Base-by-base conservation (phyloP, 2,888 invertebrate species). In the Cryptus viduatorius region DNA sequence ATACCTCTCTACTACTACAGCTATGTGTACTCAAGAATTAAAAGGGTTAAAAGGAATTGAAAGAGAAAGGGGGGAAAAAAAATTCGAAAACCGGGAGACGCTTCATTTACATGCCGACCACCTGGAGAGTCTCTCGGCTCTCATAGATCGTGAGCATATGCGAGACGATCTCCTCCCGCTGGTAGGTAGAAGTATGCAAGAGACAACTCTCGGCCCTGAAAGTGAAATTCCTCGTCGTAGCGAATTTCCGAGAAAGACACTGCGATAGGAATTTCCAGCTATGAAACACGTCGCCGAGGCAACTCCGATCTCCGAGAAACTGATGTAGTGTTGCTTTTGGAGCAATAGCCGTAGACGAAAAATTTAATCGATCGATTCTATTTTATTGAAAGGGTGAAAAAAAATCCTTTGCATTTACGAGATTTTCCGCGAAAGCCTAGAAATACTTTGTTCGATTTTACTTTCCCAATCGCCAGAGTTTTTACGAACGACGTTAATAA, bases 31-130 rank as follows among this genome's bases (percentile, higher is more conserved):
- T 61, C 3, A n/a, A n/a, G 14, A 68, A 77, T 77, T 77, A 68
- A 77, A 77, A 69, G 61, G n/a, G 16, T 24, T 16, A 72, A 46
- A 61, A 77, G 53, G 65, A 77, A 81, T 81, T 72, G 50, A 31
- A 79, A 78, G 81, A 67, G 10, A 72, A 68, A 77, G 31, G 67
- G 29, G 61, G n/a, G 56, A 61, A 80, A 75, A 83, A 83, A 83
- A 24, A 69, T 81, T 31, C 79, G 56, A 75, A 86, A 82, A 79
- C 67, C 80, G 76, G 71, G 68, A 67, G 84, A 75, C 59, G 79
- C 72, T 81, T 87, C 79, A 86, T 87, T 86, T 86, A 82, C 87
- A 86, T 86, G 85, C 79, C 82, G 84, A 64, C 86, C 78, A 79
- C 80, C 86, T 82, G 82, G 82, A 75, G 79, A 79, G 79, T 67